Base-by-base conservation (phyloP, 2,888 invertebrate genomes). In the Phymatocera aterrima region DNA sequence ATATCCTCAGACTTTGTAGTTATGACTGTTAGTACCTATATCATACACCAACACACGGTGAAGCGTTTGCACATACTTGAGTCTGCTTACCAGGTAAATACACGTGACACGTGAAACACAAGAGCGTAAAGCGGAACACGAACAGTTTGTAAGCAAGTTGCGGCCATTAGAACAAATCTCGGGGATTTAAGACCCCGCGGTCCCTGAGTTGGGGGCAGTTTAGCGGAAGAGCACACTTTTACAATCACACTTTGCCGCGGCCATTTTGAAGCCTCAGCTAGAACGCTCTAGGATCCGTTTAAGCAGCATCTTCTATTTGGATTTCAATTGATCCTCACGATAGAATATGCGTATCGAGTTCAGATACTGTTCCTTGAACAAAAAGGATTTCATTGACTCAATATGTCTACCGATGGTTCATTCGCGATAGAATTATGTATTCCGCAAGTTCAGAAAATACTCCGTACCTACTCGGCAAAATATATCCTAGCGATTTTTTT, bases 101-200 rank as follows among this genome's bases (percentile, higher is more conserved):
- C 51, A 77, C 79, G 77, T 79, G 78, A 78, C 64, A 79, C 61
- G 80, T 51, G 74, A 65, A 79, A 61, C 61, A 75, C 60, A 74
- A 40, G 77, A 80, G 80, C 70, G 18, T 31, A 78, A 28, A 57
- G 75, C 57, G 46, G 79, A 65, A 85, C 84, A 84, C 86, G 87
- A 88, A 87, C 87, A 89, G 88, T 89, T 89, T 87, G 87, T 86
- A 87, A 89, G 87, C 87, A 88, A 88, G 88, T 89, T 88, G 87
- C 85, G 85, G 84, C 88, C 89, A 88, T 90, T 89, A 89, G 88
- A 88, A 89, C 88, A 88, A 89, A 89, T 89, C 89, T 89, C 87
- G 79, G 86, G 88, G 88, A 90, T 90, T 89, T 89, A 88, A 88
- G 86, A 87, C 86, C 87, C 85, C 82, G n/a, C n/a, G 83, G 83